Percentiles rank a stretch among this genome's conserved stretches.
These are phyloP conservation scores for Ictalurus furcatus DNA, from an alignment of 2,113 vertebrate genomes.

Conservation along the genomic window DNA sequence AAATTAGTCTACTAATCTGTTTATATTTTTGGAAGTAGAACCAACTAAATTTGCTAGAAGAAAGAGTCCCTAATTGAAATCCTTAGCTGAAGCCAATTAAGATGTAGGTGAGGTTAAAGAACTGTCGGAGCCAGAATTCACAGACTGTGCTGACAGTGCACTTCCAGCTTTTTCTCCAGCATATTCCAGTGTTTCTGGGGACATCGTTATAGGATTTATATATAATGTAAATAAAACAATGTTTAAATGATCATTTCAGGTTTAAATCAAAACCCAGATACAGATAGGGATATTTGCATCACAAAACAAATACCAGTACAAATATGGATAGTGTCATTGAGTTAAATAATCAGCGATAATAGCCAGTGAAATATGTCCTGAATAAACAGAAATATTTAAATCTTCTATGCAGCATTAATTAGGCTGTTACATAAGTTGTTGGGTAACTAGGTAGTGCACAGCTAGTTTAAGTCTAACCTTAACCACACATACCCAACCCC, in stretches of 20 bases:
- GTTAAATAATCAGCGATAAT: background rate
- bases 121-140: background rate
- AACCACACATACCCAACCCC: background rate
- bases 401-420: background rate
- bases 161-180: background rate
- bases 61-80: background rate
- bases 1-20: background rate
- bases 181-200: background rate
- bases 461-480: background rate
- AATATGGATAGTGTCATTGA: background rate
- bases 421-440: background rate
- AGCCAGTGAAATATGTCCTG: background rate
- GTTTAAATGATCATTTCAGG: background rate
- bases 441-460: background rate
- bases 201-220: background rate
- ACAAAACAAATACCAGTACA: background rate
- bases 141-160: background rate
- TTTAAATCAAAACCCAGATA: background rate
- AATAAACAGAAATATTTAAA: background rate
- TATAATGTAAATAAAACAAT: background rate
- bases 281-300: background rate
- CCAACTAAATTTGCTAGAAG: background rate
- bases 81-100: background rate
- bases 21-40: background rate
- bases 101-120: background rate